Percentiles rank a stretch among this genome's conserved stretches.
Conservation (phyloP, 2,888 invertebrate genomes). For the Phyllotreta striolata region DNA sequence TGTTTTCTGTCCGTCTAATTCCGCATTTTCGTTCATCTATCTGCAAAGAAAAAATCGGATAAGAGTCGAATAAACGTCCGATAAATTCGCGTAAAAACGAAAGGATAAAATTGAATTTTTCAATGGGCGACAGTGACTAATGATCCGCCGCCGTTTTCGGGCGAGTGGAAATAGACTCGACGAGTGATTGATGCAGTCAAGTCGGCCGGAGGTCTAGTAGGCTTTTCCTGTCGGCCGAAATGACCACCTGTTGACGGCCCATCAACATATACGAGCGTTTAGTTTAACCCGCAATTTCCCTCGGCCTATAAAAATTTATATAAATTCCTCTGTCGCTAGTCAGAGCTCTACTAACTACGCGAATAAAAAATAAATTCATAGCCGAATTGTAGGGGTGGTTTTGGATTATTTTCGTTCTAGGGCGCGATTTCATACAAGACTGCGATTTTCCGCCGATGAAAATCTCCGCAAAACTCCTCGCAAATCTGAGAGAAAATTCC, state of each 20-base stretch:
- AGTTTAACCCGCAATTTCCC: background rate
- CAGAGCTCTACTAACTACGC: too few species aligned
- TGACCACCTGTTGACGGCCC: slow-evolving; percentile 44
- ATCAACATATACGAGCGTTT: background rate
- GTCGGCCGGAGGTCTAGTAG: slow-evolving; percentile 28
- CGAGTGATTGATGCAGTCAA: slow-evolving; percentile 44
- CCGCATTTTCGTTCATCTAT: slow-evolving; percentile 56
- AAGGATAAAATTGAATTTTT: slow-evolving; percentile 39
- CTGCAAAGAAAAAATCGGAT: slow-evolving; percentile 53
- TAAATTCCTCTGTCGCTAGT: too few species aligned
- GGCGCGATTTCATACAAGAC: slow-evolving; percentile 8
- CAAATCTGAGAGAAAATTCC: slow-evolving; percentile 20
- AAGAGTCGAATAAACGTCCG: too few species aligned
- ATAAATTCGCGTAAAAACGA: background rate
- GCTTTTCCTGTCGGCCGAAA: slow-evolving; percentile 43
- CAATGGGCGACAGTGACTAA: slow-evolving; percentile 42
- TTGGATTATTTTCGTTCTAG: too few species aligned
- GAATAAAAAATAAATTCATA: too few species aligned
- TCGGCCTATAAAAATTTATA: too few species aligned
- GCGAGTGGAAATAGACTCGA: slow-evolving; percentile 31
- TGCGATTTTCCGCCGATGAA: slow-evolving; percentile 21
- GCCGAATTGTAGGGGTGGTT: too few species aligned
- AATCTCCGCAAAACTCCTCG: slow-evolving; percentile 16
- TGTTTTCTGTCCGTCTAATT: slow-evolving; percentile 55
- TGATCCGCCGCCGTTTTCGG: slow-evolving; percentile 34